Percentiles rank a stretch among this genome's conserved stretches.
These are phyloP conservation scores for Gyrodactylus salaris DNA, from an alignment of 1,140 invertebrate species.

Conservation along the genomic window DNA sequence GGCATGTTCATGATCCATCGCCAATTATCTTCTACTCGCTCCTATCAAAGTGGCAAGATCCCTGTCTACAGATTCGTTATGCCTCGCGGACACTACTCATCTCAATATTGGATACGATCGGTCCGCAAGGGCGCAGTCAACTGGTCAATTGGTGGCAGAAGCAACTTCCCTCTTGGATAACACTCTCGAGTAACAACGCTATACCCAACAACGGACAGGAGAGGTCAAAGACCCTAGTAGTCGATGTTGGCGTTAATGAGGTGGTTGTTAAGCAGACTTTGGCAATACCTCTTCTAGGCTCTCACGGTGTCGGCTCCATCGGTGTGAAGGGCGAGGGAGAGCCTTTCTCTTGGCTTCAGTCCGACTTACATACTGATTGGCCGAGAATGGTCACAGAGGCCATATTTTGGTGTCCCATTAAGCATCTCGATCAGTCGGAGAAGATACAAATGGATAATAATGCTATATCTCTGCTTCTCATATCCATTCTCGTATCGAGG, in stretches of 20 bases:
- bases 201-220: background rate
- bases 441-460: background rate
- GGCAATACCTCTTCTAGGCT: background rate
- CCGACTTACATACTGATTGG: background rate
- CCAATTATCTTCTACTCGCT: background rate
- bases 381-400: background rate
- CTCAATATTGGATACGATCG: background rate
- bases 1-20: background rate
- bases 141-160: background rate
- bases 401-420: background rate
- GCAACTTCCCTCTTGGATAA: background rate
- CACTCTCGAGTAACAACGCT: background rate
- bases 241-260: background rate
- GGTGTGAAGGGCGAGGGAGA: background rate
- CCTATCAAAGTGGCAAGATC: background rate
- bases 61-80: background rate
- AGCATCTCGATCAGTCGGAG: background rate
- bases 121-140: background rate
- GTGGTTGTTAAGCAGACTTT: background rate
- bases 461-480: background rate
- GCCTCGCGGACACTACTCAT: background rate
- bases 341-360: background rate
- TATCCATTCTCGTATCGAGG: background rate
- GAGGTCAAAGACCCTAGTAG: background rate
- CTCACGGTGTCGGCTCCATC: background rate